Evolutionary conservation across 2,797 vertebrate genomes (phyloP).

Genomic region (Thripadectes ignobilis): DNA sequence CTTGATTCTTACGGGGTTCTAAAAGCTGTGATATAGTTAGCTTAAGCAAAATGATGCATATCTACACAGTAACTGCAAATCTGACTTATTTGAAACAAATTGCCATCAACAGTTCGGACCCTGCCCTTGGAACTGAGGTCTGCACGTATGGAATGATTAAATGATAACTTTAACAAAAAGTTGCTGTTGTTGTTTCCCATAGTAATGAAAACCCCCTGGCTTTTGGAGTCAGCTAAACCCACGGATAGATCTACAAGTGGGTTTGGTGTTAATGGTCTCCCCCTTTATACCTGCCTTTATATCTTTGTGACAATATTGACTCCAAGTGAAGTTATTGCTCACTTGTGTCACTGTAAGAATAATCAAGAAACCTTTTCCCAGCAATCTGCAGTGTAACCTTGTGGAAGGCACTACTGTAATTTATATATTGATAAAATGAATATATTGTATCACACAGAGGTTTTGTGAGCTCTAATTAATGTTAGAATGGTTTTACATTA

Average conservation of each 20-base stretch:
- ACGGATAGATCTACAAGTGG: neutral
- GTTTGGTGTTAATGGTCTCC: neutral
- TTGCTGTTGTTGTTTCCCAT: neutral
- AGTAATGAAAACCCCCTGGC: neutral
- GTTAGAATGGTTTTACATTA: constrained; percentile 16
- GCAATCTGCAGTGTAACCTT: neutral
- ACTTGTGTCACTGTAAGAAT: neutral
- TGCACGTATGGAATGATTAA: neutral
- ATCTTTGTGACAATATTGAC: neutral
- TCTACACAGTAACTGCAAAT: neutral
- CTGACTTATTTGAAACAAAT: neutral
- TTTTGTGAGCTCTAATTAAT: constrained; percentile 36
- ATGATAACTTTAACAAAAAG: neutral
- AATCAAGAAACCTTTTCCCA: neutral
- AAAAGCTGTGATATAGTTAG: neutral
- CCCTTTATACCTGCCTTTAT: neutral
- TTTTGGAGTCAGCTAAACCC: neutral
- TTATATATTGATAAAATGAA: constrained; percentile 15
- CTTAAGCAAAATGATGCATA: neutral
- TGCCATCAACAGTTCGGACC: neutral
- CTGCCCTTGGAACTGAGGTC: neutral
- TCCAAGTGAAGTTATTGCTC: neutral
- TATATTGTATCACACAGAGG: neutral
- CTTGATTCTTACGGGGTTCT: neutral
- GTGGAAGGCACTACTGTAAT: neutral